Evolutionary conservation across 2,888 invertebrate genomes (phyloP), one percentile per base, ranked within the genome.

Genomic region (Actias luna): DNA sequence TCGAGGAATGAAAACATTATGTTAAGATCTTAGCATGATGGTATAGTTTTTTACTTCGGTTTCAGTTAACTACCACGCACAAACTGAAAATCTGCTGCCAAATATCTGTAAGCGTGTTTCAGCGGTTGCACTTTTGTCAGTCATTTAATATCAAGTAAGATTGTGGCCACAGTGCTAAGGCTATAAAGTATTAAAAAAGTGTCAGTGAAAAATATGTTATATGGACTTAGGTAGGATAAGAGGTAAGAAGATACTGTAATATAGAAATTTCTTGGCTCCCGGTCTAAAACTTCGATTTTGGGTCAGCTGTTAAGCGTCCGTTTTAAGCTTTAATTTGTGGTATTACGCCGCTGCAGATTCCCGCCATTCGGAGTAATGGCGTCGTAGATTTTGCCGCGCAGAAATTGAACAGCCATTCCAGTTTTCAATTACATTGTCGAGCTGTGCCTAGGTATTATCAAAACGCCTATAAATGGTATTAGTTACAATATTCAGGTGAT

Each of bases 311-410:
- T 92, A 92, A 92, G 87, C 90, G 88, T 81, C 87, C 91, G 88
- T 85, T 92, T 92, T 92, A 92, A 92, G 92, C 92, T 92, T 92
- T 92, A 92, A 92, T 92, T 92, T 92, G 92, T 92, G 92, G 92
- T 85, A 89, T 91, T 89, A 90, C 82, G 86, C 77, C 78, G 81
- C 78, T 78, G 81, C 86, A 82, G 83, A 80, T 79, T 77, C 82
- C 83, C 82, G 81, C 86, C 87, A 83, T 92, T 90, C 88, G 85
- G 84, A 89, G 88, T 90, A 92, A 92, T 87, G 89, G 85, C 83
- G 82, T 80, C 78, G 83, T 85, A 86, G 77, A 83, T 81, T 86
- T 82, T 76, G 74, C 76, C 77, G 18, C 74, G 73, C 72, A n/a
- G 71, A 78, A 79, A 84, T 85, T 84, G 82, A 83, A 87, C 77